Evolutionary conservation across 2,113 vertebrate genomes (phyloP), one percentile per base, ranked within the genome.

Genomic region (Machaerirhynchus nigripectus): DNA sequence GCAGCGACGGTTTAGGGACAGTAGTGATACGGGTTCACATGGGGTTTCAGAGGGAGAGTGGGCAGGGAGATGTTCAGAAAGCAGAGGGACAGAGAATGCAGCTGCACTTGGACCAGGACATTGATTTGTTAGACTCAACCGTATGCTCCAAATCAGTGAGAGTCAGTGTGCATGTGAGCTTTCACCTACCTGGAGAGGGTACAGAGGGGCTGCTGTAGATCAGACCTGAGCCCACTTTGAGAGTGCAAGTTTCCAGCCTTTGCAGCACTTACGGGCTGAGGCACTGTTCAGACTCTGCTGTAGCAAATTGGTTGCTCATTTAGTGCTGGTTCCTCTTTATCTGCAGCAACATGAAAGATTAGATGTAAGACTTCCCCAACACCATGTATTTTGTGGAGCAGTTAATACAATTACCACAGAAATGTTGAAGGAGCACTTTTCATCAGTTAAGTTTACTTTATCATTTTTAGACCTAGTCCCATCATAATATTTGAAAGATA

Each of bases 121-220:
- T 37, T 46, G 40, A 18, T 64, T 68, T 79, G 22, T 63, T 56
- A 50, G 33, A 61, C 52, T 76, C 70, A 16, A 20, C 3, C 3
- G 20, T 13, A 3, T 17, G 5, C 53, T 86, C 75, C 5, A 13
- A 53, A 80, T 33, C 22, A 31, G 11, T 0, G 0, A 27, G 37
- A 40, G 39, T 68, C 39, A 18, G 31, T 1, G 1, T 16, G 2
- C 5, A 4, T 17, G 28, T 1, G 21, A 50, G 26, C 47, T 71
- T 69, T 63, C 57, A 20, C 28, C 47, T 63, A 44, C 69, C 24
- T 75, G 67, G 52, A 57, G 37, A 71, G 35, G 57, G 8, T 28
- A 9, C 26, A 55, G 33, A 53, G 17, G 39, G 26, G 22, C 16
- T 76, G 44, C 57, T 76, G n/a, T 9, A 7, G 78, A 8, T 57